These are phyloP conservation scores for Typhlomys cinereus DNA, from an alignment of 2,113 vertebrate species.

Conservation along the genomic window DNA sequence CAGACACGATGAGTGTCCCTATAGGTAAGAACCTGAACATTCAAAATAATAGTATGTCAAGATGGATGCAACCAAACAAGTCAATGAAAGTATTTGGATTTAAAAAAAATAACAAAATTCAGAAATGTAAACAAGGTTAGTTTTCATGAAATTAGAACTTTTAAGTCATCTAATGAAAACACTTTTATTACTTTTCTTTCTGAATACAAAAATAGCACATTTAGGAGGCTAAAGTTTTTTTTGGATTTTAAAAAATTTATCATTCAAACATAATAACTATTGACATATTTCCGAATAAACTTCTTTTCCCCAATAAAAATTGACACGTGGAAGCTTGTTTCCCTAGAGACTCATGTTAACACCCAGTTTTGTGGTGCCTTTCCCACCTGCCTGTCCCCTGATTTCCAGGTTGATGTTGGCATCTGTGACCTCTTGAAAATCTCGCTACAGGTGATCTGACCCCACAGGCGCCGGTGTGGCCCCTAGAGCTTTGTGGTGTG, in stretches of 20 bases:
- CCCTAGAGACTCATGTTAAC: too few relatives aligned
- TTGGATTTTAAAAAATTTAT: too few relatives aligned
- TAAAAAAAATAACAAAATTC: slow-evolving; percentile 11
- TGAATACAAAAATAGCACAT: neutral
- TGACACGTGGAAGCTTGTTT: too few relatives aligned
- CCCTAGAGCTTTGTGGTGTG: neutral
- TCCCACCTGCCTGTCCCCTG: neutral
- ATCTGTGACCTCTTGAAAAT: neutral
- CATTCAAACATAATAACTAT: too few relatives aligned
- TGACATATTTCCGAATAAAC: too few relatives aligned
- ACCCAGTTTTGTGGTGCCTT: neutral
- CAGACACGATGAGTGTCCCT: neutral
- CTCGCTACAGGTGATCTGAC: neutral
- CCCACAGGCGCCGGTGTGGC: neutral
- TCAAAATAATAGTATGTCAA: neutral
- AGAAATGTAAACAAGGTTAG: neutral
- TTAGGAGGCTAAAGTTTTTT: too few relatives aligned
- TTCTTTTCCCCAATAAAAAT: too few relatives aligned
- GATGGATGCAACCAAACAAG: neutral
- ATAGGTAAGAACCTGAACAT: neutral
- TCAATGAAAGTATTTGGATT: neutral
- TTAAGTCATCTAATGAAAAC: neutral
- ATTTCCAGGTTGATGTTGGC: neutral
- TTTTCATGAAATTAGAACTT: slow-evolving; percentile 8
- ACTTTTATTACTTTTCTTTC: neutral